Evolutionary conservation across 2,113 vertebrate genomes (phyloP).

Genomic region (Osmerus mordax): DNA sequence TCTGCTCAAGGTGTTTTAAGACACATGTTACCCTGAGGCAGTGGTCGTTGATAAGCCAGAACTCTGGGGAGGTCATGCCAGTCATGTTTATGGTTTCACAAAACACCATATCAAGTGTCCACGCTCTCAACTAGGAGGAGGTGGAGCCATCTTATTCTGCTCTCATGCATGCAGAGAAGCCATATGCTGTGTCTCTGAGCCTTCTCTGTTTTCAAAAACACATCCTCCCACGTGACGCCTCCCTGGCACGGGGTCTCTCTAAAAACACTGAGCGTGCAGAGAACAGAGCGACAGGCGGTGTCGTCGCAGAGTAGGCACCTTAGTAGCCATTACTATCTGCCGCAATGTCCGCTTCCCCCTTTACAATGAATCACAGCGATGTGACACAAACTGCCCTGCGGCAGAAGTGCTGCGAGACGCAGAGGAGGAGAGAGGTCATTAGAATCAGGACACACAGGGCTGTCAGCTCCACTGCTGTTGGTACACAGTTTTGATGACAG

Average conservation of each 20-base stretch:
- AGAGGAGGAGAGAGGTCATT: slow-evolving; percentile 34
- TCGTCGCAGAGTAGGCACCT: neutral
- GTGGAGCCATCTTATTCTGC: slow-evolving; percentile 24
- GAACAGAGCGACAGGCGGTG: too few relatives aligned
- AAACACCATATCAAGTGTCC: slow-evolving; percentile 8
- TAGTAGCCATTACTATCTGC: slow-evolving; percentile 18
- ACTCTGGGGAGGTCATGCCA: neutral
- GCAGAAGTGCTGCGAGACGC: slow-evolving; percentile 14
- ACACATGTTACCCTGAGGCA: neutral
- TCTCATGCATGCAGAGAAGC: slow-evolving; percentile 35
- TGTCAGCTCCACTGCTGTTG: neutral
- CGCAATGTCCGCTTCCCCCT: neutral
- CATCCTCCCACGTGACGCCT: neutral
- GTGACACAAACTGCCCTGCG: slow-evolving; percentile 23
- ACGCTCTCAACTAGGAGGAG: slow-evolving; percentile 5
- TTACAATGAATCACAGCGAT: slow-evolving; percentile 10
- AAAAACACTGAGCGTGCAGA: too few relatives aligned
- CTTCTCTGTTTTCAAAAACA: neutral
- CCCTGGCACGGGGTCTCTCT: too few relatives aligned
- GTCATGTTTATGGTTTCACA: neutral
- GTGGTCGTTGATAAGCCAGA: too few relatives aligned
- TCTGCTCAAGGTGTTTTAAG: neutral
- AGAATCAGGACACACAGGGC: slow-evolving; percentile 15
- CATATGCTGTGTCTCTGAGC: slow-evolving; percentile 43
- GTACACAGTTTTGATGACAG: neutral